Conservation (phyloP, 2,113 vertebrate species). For the Dasyornis broadbenti region DNA sequence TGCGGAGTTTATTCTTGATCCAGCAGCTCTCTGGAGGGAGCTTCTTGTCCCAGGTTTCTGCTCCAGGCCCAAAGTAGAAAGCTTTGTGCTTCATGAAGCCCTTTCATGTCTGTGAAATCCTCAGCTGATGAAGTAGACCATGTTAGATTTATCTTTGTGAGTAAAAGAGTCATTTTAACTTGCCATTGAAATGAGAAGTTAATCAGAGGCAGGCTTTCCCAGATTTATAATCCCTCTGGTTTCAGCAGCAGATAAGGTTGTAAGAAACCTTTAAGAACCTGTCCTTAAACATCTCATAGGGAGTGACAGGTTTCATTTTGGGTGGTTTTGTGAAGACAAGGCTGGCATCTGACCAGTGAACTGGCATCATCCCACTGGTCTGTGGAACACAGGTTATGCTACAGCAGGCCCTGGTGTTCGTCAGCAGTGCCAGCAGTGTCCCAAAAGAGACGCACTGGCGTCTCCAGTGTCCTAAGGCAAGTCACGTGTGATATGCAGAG, state of each 20-base stretch:
- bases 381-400: rapidly evolving
- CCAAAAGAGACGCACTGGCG: background rate
- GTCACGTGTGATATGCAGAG: background rate
- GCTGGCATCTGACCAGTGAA: background rate
- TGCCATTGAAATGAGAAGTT: background rate
- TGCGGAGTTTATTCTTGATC: background rate
- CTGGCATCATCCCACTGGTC: background rate
- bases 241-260: background rate
- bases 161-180: background rate
- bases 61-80: background rate
- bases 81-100: background rate
- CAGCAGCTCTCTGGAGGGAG: background rate
- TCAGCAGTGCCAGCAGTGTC: background rate
- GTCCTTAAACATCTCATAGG: background rate
- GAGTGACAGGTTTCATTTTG: background rate
- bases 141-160: background rate
- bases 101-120: background rate
- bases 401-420: background rate
- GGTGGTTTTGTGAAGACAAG: background rate
- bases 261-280: background rate
- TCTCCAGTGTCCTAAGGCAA: background rate
- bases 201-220: background rate
- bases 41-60: background rate
- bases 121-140: rapidly evolving
- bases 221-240: background rate